Evolutionary conservation across 1,140 invertebrate genomes (phyloP).

Genomic region (Fopius arisanus): DNA sequence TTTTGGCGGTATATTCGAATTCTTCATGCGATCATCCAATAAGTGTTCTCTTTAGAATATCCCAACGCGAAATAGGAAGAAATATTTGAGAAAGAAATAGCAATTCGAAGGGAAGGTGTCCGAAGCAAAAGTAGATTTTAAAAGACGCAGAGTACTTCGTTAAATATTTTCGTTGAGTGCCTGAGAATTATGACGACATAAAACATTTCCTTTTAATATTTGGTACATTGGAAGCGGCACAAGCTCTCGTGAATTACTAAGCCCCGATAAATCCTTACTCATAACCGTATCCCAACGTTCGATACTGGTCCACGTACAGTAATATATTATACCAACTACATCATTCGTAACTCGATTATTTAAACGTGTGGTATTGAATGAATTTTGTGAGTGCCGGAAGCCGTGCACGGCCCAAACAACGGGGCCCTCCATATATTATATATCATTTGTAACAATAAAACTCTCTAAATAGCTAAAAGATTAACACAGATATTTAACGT

Average conservation of each 20-base stretch:
- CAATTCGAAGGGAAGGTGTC: neutral
- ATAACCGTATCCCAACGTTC: neutral
- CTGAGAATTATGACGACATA: neutral
- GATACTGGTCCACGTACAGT: slow-evolving; percentile 1
- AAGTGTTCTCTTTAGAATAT: too few relatives aligned
- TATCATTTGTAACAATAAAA: slow-evolving; percentile 2
- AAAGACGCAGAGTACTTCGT: neutral
- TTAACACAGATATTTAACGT: neutral
- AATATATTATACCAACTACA: neutral
- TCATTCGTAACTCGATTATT: neutral
- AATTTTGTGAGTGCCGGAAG: slow-evolving; percentile 2
- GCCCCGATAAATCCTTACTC: neutral
- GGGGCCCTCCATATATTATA: neutral
- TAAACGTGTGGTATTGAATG: neutral
- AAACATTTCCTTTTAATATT: neutral
- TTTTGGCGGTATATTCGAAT: too few relatives aligned
- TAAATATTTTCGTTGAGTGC: neutral
- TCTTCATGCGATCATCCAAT: too few relatives aligned
- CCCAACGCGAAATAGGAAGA: too few relatives aligned
- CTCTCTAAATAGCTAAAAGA: neutral
- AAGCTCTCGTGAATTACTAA: slow-evolving; percentile 9
- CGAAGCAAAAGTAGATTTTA: neutral
- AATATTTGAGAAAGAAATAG: neutral
- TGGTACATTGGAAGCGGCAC: neutral
- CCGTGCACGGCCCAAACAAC: neutral